Evolutionary conservation across 2,888 invertebrate species (phyloP), one percentile per base, ranked within the genome.

Genomic region (Mimumesa dahlbomi): DNA sequence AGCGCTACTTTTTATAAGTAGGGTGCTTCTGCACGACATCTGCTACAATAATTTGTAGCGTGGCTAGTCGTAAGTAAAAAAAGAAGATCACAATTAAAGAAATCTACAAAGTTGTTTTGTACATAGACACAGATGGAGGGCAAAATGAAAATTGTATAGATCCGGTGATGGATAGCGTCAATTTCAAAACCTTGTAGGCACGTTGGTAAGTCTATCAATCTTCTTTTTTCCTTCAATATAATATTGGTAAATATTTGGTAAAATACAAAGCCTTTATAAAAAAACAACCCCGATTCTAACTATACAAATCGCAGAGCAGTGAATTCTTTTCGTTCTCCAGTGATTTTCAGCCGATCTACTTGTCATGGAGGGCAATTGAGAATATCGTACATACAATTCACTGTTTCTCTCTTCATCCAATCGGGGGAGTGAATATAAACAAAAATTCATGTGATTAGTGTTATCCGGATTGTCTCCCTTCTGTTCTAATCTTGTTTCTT

Each of bases 161-260:
- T 78, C 76, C 73, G 71, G 62, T 83, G 79, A 76, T 70, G 85
- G 75, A 83, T 82, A 81, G 64, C 76, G 79, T 79, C 81, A 82
- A 79, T 83, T 85, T 85, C 78, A 82, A 85, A 85, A 84, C 79
- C 84, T 85, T 85, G 82, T 84, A 84, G 79, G 75, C 77, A 82
- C 74, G 65, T 82, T 57, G 85, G 85, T 86, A 86, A 86, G 84
- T 86, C 64, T 73, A 66, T 69, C 57, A 68, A 82, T 52, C 73
- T 81, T 72, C n/a, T 63, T 70, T 67, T 75, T 68, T 45, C 40
- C 36, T 57, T 56, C 59, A 63, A 43, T 70, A 52, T 53, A 45
- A 61, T 64, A 70, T 29, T 53, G 49, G 29, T 57, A 53, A 36
- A 29, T 54, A 50, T 38, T 4, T 38, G 66, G 11, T 54, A 42